Percentiles rank a stretch among this genome's conserved stretches.
Evolutionary conservation across 2,797 vertebrate species (phyloP).

Genomic region (Anabas testudineus): DNA sequence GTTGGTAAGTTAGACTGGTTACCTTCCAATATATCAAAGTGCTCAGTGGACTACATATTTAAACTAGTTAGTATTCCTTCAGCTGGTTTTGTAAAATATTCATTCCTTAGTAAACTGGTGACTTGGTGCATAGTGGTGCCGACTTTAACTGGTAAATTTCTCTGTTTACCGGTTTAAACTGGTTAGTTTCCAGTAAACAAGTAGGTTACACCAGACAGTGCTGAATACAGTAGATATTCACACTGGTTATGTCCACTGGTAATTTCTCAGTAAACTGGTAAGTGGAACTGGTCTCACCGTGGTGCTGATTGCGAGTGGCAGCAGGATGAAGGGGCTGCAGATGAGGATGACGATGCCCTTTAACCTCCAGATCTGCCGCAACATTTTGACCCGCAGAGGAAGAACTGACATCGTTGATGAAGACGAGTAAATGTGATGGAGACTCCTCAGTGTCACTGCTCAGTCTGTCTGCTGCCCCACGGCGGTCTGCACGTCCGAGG

Average conservation of each 20-base stretch:
- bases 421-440: not conserved
- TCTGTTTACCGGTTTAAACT: too few relatives aligned
- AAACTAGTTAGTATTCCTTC: too few relatives aligned
- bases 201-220: too few relatives aligned
- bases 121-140: too few relatives aligned
- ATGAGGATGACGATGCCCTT: slow-evolving; percentile 81
- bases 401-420: slow-evolving; percentile 56
- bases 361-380: slow-evolving; percentile 72
- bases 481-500: slow-evolving; percentile 41
- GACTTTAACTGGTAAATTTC: not conserved
- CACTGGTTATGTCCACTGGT: not conserved
- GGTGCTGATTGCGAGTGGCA: slow-evolving; percentile 85
- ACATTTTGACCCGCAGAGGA: slow-evolving; percentile 53
- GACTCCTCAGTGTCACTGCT: slow-evolving; percentile 5
- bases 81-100: too few relatives aligned
- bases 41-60: not conserved
- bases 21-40: too few relatives aligned
- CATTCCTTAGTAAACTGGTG: too few relatives aligned
- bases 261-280: not conserved
- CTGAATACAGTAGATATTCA: too few relatives aligned
- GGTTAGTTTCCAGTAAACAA: too few relatives aligned
- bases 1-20: too few relatives aligned
- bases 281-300: slow-evolving; percentile 76
- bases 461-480: slow-evolving; percentile 1
- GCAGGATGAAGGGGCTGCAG: slow-evolving; percentile 86